Base-by-base conservation (phyloP, 2,888 invertebrate genomes). In the Agrochola lota region DNA sequence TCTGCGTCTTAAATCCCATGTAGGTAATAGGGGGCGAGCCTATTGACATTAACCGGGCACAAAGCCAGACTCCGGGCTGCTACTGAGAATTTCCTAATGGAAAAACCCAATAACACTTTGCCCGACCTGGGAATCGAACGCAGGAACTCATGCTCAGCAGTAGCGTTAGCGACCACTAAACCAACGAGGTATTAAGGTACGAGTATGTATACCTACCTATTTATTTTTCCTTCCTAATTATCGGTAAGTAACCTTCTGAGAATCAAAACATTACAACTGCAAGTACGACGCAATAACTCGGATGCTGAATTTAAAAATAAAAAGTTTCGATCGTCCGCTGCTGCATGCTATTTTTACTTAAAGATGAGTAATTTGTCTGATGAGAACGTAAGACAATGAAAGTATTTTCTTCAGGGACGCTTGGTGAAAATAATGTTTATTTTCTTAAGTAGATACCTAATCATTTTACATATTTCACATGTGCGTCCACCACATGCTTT, bases 341-440 rank as follows among this genome's bases (percentile, higher is more conserved):
- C 62, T 60, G 71, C 77, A 70, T 26, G 86, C 62, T 77, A 77
- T 77, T 77, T 83, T 70, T 81, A 70, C 20, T 60, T 74, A 9
- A 64, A 60, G 63, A 74, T 66, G 69, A 71, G 63, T 85, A 43
- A 81, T 71, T 74, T 70, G 60, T 67, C 43, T 66, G 64, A 85
- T 60, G 55, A 26, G 1, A 63, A 67, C 30, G 17, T 35, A 35
- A 62, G 26, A 30, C 55, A 63, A 15, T 35, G 49, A 71, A 68
- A 64, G 30, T 55, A 49, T 23, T 66, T 67, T 46, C 26, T 26
- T 67, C n/a, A n/a, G 8, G 8, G 49, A 15, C 30, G 17, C 30
- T 35, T 62, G 1, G 26, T 40, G 12, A 46, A 46, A 20, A 46
- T 59, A 15, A 52, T 23, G 23, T 49, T 30, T 49, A 23, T 26